Evolutionary conservation across 1,140 invertebrate species (phyloP), one percentile per base, ranked within the genome.

Genomic region (Dendroctonus ponderosae): DNA sequence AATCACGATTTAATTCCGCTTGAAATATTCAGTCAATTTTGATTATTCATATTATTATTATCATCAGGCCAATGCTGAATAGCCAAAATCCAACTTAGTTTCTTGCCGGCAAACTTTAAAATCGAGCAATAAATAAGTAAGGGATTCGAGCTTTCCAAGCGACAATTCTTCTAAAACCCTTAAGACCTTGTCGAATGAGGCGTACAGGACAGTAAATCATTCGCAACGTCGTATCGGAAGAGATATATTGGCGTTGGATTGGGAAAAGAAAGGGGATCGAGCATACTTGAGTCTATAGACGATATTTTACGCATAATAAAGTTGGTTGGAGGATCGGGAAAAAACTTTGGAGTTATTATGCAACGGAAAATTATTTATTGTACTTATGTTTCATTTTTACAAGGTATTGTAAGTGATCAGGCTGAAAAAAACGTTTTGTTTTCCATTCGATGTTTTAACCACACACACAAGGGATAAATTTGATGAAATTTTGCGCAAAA

Each of bases 101-200:
- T 26, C 26, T 26, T 26, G 26, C 3, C 26, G 26, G 3, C 26
- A 3, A 26, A 26, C 26, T 26, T 26, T 26, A 26, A 26, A 26
- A 26, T 26, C 26, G 26, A 26, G 26, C 58, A 50, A 60, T 60
- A 60, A 60, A 60, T 60, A 60, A 60, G 52, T 54, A 38, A 42
- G 44, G 58, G 58, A 50, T 60, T 49, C 46, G 44, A 14, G 58
- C 26, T 48, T 50, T 38, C n/a, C 9, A 12, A 7, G 48, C 50
- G 51, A 53, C 50, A 63, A 53, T 64, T 49, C 62, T 46, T 40
- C 43, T 38, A 39, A 57, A 57, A 39, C 41, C 63, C 63, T 66
- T 59, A 66, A 66, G 63, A 43, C 63, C 44, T 66, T 66, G 54
- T 66, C 63, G 56, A 66, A 66, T 66, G 63, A 66, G 63, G 41